phyloP scores from a whole-genome alignment of 2,888 invertebrate species.

The Sinelater perroti region DNA sequence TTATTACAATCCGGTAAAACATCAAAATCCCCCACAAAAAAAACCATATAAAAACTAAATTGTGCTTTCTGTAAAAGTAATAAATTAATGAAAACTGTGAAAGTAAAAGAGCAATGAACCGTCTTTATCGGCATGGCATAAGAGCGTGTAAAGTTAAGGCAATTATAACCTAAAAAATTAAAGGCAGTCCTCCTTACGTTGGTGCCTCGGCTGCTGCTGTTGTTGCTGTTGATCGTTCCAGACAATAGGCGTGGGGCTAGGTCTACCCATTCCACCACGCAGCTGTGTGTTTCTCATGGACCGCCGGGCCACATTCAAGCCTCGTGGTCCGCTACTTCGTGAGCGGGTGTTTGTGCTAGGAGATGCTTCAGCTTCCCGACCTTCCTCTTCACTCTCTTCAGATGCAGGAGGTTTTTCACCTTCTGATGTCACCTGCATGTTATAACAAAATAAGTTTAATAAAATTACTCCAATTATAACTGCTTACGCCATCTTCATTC shows the following conservation, averaged over 20 bases:
- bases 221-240: slow-evolving; percentile 61
- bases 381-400: slow-evolving; percentile 71
- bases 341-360: slow-evolving; percentile 68
- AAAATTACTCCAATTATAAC: neutral
- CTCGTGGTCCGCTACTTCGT: slow-evolving; percentile 46
- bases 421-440: slow-evolving; percentile 66
- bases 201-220: slow-evolving; percentile 38
- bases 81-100: neutral
- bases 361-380: slow-evolving; percentile 82
- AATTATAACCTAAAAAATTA: no score
- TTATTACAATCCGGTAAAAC: no score
- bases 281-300: slow-evolving; percentile 48
- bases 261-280: slow-evolving; percentile 55
- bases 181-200: no score
- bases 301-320: slow-evolving; percentile 44
- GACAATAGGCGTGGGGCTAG: slow-evolving; percentile 70
- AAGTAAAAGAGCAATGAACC: neutral
- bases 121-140: neutral
- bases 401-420: slow-evolving; percentile 67
- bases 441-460: neutral
- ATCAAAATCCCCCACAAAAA: no score
- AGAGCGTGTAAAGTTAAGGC: neutral
- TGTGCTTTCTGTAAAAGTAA: slow-evolving; percentile 16
- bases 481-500: slow-evolving; percentile 57
- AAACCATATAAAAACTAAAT: no score